phyloP scores from a whole-genome alignment of 2,797 vertebrate species.

The Miopithecus talapoin region DNA sequence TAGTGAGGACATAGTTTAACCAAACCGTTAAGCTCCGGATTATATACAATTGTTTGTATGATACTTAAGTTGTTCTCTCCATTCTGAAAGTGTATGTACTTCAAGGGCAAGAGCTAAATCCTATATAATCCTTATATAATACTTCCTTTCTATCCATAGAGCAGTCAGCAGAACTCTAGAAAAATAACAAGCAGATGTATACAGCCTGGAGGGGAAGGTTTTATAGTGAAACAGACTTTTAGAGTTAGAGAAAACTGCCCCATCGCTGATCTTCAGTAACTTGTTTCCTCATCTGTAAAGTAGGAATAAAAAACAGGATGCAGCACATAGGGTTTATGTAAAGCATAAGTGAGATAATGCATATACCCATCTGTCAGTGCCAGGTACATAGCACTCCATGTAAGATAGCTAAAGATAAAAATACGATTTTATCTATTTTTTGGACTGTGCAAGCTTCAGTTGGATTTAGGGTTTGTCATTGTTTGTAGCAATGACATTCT shows the following conservation, averaged over 20 bases:
- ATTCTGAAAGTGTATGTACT: background rate
- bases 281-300: background rate
- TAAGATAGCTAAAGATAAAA: background rate
- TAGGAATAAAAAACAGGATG: background rate
- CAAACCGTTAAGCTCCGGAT: background rate
- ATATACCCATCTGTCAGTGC: background rate
- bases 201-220: background rate
- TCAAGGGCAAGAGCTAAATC: constrained; percentile 30
- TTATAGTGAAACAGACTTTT: background rate
- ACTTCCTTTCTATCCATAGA: background rate
- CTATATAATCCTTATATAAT: background rate
- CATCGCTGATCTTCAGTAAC: background rate
- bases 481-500: background rate
- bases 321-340: background rate
- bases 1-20: background rate
- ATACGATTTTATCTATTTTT: background rate
- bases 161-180: background rate
- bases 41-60: background rate
- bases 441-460: background rate
- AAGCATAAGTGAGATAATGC: background rate
- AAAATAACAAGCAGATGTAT: background rate
- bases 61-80: background rate
- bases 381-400: background rate
- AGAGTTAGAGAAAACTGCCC: background rate
- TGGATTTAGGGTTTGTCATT: background rate